These are phyloP conservation scores for Enteromius afrohamiltoni DNA, from an alignment of 2,797 vertebrate genomes.

Conservation along the genomic window DNA sequence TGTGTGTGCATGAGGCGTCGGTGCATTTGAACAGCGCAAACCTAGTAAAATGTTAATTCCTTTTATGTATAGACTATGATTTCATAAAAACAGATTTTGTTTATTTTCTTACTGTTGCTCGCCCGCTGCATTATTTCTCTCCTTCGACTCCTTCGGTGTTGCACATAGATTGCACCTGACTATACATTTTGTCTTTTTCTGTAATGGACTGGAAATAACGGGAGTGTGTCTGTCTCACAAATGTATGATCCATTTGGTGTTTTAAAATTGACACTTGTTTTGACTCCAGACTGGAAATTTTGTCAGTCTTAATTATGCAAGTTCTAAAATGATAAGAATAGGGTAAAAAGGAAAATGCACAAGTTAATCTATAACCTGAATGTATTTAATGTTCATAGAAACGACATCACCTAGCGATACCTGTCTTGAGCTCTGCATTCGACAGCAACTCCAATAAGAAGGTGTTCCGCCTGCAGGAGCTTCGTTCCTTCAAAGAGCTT, in stretches of 20 bases:
- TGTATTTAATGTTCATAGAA: conserved; percentile 79
- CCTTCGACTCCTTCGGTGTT: not conserved
- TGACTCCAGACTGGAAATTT: not conserved
- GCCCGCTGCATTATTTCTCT: not conserved
- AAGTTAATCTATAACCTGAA: not conserved
- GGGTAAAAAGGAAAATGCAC: not conserved
- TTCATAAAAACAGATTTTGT: not conserved
- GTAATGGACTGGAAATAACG: too few species aligned
- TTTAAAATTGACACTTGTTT: not conserved
- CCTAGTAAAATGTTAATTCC: too few species aligned
- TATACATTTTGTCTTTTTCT: too few species aligned
- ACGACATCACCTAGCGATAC: conserved; percentile 75
- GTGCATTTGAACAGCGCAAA: too few species aligned
- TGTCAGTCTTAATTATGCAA: not conserved
- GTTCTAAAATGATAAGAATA: not conserved
- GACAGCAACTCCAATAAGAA: conserved; percentile 63
- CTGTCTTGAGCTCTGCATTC: conserved; percentile 65
- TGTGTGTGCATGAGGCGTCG: too few species aligned
- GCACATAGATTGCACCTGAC: too few species aligned
- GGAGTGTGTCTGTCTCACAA: too few species aligned
- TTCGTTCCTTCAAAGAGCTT: conserved; percentile 85
- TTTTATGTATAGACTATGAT: not conserved
- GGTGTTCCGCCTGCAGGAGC: conserved; percentile 80
- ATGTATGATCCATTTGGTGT: too few species aligned
- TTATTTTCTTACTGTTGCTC: not conserved